phyloP scores from a whole-genome alignment of 2,113 vertebrate genomes.

The Turdus rufiventris region DNA sequence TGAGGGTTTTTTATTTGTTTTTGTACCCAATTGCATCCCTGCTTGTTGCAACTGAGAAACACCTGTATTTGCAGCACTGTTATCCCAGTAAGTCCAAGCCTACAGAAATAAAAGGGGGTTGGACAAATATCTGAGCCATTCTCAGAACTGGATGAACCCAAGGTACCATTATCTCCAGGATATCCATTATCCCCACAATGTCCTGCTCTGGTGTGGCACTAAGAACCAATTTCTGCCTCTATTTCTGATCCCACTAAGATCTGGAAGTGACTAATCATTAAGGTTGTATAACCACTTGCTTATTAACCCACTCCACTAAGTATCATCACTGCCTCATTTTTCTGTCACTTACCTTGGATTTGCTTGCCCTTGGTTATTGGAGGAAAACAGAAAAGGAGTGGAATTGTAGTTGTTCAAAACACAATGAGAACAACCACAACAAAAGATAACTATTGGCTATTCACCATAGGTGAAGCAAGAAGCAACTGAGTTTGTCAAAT shows the following conservation, averaged over 20 bases:
- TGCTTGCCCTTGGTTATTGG: background rate
- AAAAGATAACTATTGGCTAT: background rate
- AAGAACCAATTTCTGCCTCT: background rate
- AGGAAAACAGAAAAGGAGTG: background rate
- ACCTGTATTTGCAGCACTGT: accelerated
- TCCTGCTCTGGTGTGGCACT: background rate
- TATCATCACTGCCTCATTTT: background rate
- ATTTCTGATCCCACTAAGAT: background rate
- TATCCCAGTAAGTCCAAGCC: background rate
- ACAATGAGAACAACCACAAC: background rate
- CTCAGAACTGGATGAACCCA: background rate
- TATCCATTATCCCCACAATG: background rate
- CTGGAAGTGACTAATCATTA: background rate
- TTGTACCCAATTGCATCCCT: accelerated
- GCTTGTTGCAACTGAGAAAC: background rate
- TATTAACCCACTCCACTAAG: background rate
- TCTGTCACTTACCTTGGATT: background rate
- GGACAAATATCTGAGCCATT: background rate
- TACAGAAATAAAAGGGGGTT: background rate
- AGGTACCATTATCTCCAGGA: background rate
- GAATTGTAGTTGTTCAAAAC: background rate
- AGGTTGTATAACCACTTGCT: background rate
- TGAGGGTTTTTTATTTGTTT: background rate
- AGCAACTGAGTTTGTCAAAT: background rate
- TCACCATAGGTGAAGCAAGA: background rate